Evolutionary conservation across 92 coral and sea anemone species (phyloP).

Genomic region (Epizoanthus ramosus): DNA sequence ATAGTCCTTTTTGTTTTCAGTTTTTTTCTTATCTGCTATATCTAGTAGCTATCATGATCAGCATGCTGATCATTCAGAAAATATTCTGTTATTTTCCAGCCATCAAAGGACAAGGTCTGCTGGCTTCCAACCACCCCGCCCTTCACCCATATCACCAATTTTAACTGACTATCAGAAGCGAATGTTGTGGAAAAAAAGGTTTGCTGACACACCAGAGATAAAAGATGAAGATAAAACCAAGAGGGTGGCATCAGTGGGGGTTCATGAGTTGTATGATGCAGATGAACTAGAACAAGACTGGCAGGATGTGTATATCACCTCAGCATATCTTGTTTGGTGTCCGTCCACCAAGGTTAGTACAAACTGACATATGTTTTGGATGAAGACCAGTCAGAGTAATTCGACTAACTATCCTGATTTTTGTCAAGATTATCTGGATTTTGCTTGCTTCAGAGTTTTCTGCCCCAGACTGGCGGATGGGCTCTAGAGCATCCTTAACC

Average conservation of each 20-base stretch:
- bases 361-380: not conserved
- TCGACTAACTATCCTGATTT: too few species aligned
- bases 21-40: not conserved
- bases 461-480: too few species aligned
- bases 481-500: too few species aligned
- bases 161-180: slow-evolving; percentile 78
- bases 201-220: slow-evolving; percentile 46
- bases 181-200: slow-evolving; percentile 75
- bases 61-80: not conserved
- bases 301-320: slow-evolving; percentile 88
- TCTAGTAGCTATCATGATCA: too few species aligned
- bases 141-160: slow-evolving; percentile 84
- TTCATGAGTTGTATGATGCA: slow-evolving; percentile 86
- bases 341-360: slow-evolving; percentile 72
- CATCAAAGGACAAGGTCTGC: slow-evolving; percentile 30
- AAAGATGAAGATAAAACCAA: slow-evolving; percentile 23
- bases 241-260: slow-evolving; percentile 63
- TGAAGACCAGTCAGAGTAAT: not conserved
- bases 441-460: too few species aligned
- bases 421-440: too few species aligned
- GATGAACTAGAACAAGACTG: slow-evolving; percentile 87
- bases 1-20: too few species aligned
- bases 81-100: not conserved
- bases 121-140: slow-evolving; percentile 62
- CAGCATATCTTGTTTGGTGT: slow-evolving; percentile 98